Conservation (phyloP, 2,888 invertebrate genomes). For the Cantharis flavilabris region DNA sequence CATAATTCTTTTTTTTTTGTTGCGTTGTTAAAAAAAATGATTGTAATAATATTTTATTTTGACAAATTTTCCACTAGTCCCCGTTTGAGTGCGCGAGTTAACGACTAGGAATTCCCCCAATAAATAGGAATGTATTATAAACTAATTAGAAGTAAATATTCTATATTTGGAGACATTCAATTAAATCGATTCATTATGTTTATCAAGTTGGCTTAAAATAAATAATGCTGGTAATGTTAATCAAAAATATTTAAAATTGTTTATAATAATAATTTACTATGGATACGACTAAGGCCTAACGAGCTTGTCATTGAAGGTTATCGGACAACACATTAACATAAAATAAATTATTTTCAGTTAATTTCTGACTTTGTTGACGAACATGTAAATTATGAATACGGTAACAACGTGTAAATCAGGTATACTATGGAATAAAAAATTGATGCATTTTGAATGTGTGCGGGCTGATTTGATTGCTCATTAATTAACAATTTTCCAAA, state of each 20-base stretch:
- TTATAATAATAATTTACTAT: neutral
- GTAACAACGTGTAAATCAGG: neutral
- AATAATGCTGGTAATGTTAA: neutral
- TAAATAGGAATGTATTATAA: neutral
- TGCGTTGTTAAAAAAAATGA: neutral
- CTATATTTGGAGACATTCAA: neutral
- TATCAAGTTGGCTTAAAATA: neutral
- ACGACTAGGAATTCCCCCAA: neutral
- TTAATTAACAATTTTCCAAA: neutral
- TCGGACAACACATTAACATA: neutral
- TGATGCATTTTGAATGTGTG: neutral
- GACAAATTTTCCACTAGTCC: neutral
- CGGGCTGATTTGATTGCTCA: neutral
- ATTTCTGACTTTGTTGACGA: neutral
- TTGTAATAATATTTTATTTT: neutral
- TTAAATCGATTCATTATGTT: neutral
- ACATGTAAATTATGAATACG: neutral
- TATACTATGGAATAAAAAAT: neutral
- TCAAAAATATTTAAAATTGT: neutral
- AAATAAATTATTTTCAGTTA: neutral
- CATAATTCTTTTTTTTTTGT: neutral
- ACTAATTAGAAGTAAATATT: neutral
- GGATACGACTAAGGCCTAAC: neutral
- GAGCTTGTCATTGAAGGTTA: neutral
- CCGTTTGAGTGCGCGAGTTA: too few relatives aligned